A percentile compares a stretch with the other conserved stretches of the same genome.
Evolutionary conservation across 2,888 invertebrate species (phyloP).

Genomic region (Itoplectis maculator): DNA sequence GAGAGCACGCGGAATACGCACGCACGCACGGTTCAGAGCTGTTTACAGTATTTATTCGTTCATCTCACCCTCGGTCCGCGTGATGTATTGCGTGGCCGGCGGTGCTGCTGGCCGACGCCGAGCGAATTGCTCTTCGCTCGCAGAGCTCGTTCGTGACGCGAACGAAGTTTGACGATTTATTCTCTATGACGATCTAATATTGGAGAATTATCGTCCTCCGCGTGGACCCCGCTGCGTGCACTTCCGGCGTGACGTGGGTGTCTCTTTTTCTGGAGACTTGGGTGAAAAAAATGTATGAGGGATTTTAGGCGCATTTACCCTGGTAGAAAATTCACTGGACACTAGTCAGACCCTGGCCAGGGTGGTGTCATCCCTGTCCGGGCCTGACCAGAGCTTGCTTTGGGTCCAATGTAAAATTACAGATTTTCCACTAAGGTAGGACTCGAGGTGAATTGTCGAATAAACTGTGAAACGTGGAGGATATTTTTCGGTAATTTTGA

Average conservation of each 20-base stretch:
- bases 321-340: no score
- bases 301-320: no score
- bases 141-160: slow-evolving; percentile 60
- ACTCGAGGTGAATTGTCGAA: no score
- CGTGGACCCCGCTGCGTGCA: neutral
- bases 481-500: no score
- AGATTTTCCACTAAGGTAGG: no score
- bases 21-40: slow-evolving; percentile 60
- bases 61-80: slow-evolving; percentile 61
- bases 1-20: slow-evolving; percentile 3
- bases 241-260: slow-evolving; percentile 11
- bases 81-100: slow-evolving; percentile 59
- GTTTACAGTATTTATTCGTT: slow-evolving; percentile 71
- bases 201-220: slow-evolving; percentile 61
- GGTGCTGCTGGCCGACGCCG: neutral
- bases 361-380: no score
- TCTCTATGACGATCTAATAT: slow-evolving; percentile 70
- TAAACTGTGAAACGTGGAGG: no score
- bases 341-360: no score
- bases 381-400: no score
- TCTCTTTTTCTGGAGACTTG: neutral
- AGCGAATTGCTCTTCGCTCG: slow-evolving; percentile 2
- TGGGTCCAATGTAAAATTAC: no score
- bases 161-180: slow-evolving; percentile 69
- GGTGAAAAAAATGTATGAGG: no score